Evolutionary conservation across 2,113 vertebrate genomes (phyloP).

Genomic region (Lontra canadensis): DNA sequence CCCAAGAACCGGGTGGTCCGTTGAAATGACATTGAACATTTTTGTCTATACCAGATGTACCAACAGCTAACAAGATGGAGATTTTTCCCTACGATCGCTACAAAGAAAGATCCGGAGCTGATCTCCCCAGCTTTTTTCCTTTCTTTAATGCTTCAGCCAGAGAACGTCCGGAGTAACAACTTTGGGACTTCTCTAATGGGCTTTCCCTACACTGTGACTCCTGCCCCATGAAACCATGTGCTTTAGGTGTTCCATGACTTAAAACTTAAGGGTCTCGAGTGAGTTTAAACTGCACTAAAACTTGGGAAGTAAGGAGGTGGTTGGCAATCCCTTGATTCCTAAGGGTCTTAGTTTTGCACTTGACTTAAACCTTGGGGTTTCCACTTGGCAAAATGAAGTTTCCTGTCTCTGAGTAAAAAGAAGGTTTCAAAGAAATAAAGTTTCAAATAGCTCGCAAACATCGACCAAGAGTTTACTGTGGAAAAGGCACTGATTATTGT

Average conservation of each 20-base stretch:
- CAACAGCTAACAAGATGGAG: background rate
- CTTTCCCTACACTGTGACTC: slow-evolving; percentile 40
- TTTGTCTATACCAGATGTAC: background rate
- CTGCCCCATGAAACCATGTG: slow-evolving; percentile 36
- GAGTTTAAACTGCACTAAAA: slow-evolving; percentile 66
- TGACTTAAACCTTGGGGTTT: slow-evolving; percentile 51
- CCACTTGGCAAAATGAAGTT: slow-evolving; percentile 64
- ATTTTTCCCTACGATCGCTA: background rate
- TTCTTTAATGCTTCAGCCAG: slow-evolving; percentile 40
- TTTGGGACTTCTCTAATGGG: slow-evolving; percentile 4
- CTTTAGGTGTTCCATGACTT: slow-evolving; percentile 60
- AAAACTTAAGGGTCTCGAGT: slow-evolving; percentile 64
- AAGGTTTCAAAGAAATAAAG: slow-evolving; percentile 47
- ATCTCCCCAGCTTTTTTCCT: background rate
- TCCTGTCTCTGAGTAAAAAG: slow-evolving; percentile 56
- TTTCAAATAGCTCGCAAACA: slow-evolving; percentile 53
- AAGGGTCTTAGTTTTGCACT: slow-evolving; percentile 45
- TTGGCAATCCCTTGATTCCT: slow-evolving; percentile 53
- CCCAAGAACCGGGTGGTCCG: background rate
- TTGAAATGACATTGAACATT: background rate
- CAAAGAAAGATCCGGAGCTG: background rate
- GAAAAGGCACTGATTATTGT: slow-evolving; percentile 37
- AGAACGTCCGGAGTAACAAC: slow-evolving; percentile 16
- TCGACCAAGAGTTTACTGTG: background rate
- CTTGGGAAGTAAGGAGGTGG: slow-evolving; percentile 45